Evolutionary conservation across 2,888 invertebrate species (phyloP).

Genomic region (Drosophila borborema): DNA sequence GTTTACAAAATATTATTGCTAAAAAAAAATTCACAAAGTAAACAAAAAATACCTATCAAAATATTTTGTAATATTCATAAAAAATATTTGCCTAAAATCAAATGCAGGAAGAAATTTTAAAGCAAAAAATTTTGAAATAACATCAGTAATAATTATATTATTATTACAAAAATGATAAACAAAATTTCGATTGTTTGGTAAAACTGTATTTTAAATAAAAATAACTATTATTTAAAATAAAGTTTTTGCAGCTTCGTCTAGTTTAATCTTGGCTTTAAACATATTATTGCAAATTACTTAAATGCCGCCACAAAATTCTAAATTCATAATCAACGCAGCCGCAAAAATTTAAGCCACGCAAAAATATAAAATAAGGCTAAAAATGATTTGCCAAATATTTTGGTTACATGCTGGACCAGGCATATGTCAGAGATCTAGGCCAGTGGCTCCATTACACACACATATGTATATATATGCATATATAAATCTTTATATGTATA

Average conservation of each 20-base stretch:
- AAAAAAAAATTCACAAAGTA: background rate
- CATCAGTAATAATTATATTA: background rate
- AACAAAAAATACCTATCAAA: too few relatives aligned
- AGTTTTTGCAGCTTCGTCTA: background rate
- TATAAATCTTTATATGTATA: background rate
- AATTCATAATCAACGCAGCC: constrained; percentile 29
- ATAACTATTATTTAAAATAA: too few relatives aligned
- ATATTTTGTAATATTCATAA: too few relatives aligned
- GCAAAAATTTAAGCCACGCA: constrained; percentile 10
- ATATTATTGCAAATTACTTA: background rate
- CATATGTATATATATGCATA: background rate
- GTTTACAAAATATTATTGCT: too few relatives aligned
- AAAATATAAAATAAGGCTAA: constrained; percentile 6
- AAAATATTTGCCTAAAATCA: too few relatives aligned
- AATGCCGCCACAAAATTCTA: constrained; percentile 10
- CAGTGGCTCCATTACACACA: constrained; percentile 21
- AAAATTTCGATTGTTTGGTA: too few relatives aligned
- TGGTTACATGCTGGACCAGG: constrained; percentile 22
- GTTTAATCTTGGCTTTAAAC: background rate
- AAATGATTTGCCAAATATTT: constrained; percentile 24
- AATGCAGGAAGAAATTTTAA: too few relatives aligned
- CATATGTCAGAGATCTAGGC: constrained; percentile 42
- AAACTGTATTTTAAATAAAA: too few relatives aligned
- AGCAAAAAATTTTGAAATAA: background rate
- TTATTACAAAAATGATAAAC: too few relatives aligned